phyloP scores from a whole-genome alignment of 37 sponge, comb jelly and placozoan genomes.

The Haliclona indistincta region DNA sequence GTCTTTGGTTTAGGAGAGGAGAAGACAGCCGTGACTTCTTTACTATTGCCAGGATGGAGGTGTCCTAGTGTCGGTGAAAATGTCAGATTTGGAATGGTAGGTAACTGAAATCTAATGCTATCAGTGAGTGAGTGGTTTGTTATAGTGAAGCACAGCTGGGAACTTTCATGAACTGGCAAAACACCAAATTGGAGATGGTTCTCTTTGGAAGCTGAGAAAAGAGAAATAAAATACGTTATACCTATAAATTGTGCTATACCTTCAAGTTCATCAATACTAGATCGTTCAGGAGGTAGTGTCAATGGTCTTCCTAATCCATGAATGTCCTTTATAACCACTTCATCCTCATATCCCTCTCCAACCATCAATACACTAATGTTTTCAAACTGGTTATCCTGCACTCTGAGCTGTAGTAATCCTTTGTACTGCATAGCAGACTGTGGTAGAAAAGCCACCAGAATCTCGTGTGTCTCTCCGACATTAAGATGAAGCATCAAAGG shows the following conservation, averaged over 20 bases:
- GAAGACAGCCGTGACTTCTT: constrained; percentile 86
- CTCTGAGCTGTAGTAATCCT: constrained; percentile 43
- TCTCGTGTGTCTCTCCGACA: constrained; percentile 41
- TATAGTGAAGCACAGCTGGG: constrained; percentile 87
- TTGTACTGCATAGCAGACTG: constrained; percentile 14
- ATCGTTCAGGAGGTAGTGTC: too few relatives aligned
- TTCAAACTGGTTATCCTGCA: constrained; percentile 92
- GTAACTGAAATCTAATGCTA: constrained; percentile 73
- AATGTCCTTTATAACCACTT: constrained; percentile 75
- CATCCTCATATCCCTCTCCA: constrained; percentile 92
- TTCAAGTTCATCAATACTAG: not conserved
- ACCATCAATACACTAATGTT: constrained; percentile 69
- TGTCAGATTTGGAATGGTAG: constrained; percentile 41
- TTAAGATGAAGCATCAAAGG: constrained; percentile 46
- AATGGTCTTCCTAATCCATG: constrained; percentile 1
- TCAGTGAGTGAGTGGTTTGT: constrained; percentile 74
- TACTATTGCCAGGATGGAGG: constrained; percentile 79
- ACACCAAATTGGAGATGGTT: constrained; percentile 85
- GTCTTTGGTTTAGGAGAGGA: constrained; percentile 52
- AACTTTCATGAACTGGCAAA: constrained; percentile 70
- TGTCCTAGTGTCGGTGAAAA: constrained; percentile 88
- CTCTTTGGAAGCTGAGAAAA: constrained; percentile 33
- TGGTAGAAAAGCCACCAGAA: constrained; percentile 64
- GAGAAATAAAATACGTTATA: not conserved
- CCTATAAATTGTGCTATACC: not conserved